A percentile compares a stretch with the other conserved stretches of the same genome.
phyloP scores from a whole-genome alignment of 2,888 invertebrate species.

The Eupithecia dodoneata region DNA sequence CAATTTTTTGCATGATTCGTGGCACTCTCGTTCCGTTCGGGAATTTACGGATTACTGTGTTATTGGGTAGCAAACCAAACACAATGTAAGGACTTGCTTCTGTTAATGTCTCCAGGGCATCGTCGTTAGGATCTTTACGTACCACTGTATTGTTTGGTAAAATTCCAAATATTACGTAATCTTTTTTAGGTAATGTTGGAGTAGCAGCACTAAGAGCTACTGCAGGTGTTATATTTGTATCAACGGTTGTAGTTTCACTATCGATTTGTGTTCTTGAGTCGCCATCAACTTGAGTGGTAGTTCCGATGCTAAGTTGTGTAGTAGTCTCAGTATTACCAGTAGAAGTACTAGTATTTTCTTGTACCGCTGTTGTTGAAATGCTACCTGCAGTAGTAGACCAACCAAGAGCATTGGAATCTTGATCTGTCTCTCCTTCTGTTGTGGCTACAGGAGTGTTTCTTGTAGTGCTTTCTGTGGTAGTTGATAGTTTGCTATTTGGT shows the following conservation, averaged over 20 bases:
- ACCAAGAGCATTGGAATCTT: slow-evolving; percentile 23
- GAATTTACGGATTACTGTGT: slow-evolving; percentile 90
- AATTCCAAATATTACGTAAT: slow-evolving; percentile 90
- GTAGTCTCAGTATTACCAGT: slow-evolving; percentile 45
- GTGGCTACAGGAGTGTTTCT: slow-evolving; percentile 44
- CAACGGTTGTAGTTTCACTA: slow-evolving; percentile 53
- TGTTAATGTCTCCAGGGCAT: slow-evolving; percentile 86
- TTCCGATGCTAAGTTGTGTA: slow-evolving; percentile 48
- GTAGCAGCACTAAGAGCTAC: slow-evolving; percentile 56
- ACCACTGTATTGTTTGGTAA: slow-evolving; percentile 91
- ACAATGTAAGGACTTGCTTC: slow-evolving; percentile 89
- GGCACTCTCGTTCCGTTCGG: slow-evolving; percentile 92
- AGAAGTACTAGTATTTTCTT: slow-evolving; percentile 35
- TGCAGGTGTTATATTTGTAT: slow-evolving; percentile 56
- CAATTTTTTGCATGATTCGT: slow-evolving; percentile 85
- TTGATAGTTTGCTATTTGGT: slow-evolving; percentile 15
- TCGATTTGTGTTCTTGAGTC: slow-evolving; percentile 56
- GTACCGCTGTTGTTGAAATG: slow-evolving; percentile 27
- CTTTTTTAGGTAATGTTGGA: slow-evolving; percentile 82
- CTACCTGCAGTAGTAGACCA: slow-evolving; percentile 36
- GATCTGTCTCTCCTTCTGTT: slow-evolving; percentile 44
- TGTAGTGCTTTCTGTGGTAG: slow-evolving; percentile 25
- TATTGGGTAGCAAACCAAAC: slow-evolving; percentile 90
- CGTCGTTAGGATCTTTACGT: slow-evolving; percentile 88
- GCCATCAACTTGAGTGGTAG: slow-evolving; percentile 50